Evolutionary conservation across 2,888 invertebrate genomes (phyloP), one percentile per base, ranked within the genome.

Genomic region (Drosophila lacicola): DNA sequence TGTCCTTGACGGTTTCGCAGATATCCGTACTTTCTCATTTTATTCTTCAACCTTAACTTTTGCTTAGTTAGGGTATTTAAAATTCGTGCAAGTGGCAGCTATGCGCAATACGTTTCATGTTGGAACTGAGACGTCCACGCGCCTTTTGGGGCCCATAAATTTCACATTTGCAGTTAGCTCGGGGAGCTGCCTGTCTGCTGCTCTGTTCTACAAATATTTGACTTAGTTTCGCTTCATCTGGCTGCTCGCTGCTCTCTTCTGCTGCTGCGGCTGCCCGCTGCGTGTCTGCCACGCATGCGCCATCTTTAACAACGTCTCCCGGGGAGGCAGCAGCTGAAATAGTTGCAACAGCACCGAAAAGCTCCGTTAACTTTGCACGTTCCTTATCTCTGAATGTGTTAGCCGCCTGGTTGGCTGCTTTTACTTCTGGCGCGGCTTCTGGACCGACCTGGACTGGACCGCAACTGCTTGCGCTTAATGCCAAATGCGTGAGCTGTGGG

Each of bases 401-500:
- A 56, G 75, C 62, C 72, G 29, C 29, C 63, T 61, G 58, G 62
- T 39, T 62, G 55, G 51, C 61, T 53, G 60, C 67, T 57, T 65
- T 70, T 60, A 51, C 68, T 69, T 64, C 66, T 68, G 57, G 34
- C 67, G 49, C 74, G 50, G 70, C 66, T 49, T 39, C 64, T 47
- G 25, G 34, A 39, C 45, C 37, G 37, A 63, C 51, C 64, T 58
- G 55, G 47, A 53, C 64, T 61, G 57, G 56, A 51, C 47, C 42
- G 39, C 57, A 68, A 64, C 55, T 76, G 54, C 64, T 50, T 21
- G 57, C 51, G 57, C 46, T 72, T 74, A 76, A 78, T 82, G 83
- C 86, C 82, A 74, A 85, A 87, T 83, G 87, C 88, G 86, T 86
- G 80, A 87, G 83, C 72, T 82, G 86, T 81, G 82, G 86, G 85